Conservation (phyloP, 2,888 invertebrate genomes). For the Hybos culiciformis region DNA sequence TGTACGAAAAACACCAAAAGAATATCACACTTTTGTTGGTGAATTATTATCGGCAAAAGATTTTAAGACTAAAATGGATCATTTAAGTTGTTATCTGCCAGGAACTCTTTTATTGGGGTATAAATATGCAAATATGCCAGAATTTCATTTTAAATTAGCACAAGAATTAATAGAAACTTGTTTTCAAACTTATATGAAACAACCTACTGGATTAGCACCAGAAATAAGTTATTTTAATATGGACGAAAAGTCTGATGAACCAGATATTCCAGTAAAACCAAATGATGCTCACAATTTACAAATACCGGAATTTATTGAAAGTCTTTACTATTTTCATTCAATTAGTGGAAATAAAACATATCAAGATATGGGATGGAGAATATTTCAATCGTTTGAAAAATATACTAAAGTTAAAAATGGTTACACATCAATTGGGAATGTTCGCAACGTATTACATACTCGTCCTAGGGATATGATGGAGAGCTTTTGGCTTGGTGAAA, state of each 20-base stretch:
- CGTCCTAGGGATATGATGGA: constrained; percentile 93
- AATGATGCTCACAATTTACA: constrained; percentile 92
- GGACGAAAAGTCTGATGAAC: constrained; percentile 50
- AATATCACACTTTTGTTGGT: constrained; percentile 61
- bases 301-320: constrained; percentile 93
- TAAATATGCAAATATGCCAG: constrained; percentile 72
- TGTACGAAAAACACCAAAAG: constrained; percentile 34
- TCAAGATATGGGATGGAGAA: constrained; percentile 97
- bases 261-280: constrained; percentile 73
- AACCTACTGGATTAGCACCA: constrained; percentile 88
- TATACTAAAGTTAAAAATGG: constrained; percentile 80
- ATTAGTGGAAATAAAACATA: constrained; percentile 89
- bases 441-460: constrained; percentile 62
- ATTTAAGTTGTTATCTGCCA: constrained; percentile 89
- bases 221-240: constrained; percentile 94
- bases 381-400: constrained; percentile 90
- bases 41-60: constrained; percentile 76
- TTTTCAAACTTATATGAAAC: constrained; percentile 83
- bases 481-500: constrained; percentile 95
- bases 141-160: constrained; percentile 74
- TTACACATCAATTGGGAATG: constrained; percentile 88
- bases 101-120: constrained; percentile 86
- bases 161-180: constrained; percentile 83
- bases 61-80: constrained; percentile 90
- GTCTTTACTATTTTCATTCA: constrained; percentile 91